Conservation (phyloP, 2,797 vertebrate species). For the Enteromius anoplus region DNA sequence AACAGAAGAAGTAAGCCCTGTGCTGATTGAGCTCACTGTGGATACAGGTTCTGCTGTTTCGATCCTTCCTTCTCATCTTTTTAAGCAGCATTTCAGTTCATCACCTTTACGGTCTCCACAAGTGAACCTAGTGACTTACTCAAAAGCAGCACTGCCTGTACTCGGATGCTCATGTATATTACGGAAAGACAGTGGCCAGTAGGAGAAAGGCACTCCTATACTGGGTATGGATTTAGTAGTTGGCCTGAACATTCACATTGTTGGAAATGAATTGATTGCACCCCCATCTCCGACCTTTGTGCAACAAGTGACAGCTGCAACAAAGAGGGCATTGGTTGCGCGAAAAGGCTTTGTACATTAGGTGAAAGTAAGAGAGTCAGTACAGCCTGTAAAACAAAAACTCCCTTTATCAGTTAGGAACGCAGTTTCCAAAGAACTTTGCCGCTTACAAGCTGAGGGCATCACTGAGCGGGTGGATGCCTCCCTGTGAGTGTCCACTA, state of each 20-base stretch:
- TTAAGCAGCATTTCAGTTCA: background rate
- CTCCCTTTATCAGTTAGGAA: background rate
- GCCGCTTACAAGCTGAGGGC: background rate
- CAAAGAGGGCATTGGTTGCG: no score
- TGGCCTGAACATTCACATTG: no score
- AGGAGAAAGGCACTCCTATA: no score
- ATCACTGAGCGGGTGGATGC: background rate
- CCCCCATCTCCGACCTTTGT: conserved; percentile 2
- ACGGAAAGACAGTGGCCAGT: background rate
- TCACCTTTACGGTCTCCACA: background rate
- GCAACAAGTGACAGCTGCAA: background rate
- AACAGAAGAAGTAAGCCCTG: background rate
- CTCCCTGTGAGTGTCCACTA: background rate
- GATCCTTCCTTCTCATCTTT: background rate
- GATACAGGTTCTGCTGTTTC: background rate
- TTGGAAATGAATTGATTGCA: background rate
- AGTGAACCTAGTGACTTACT: background rate
- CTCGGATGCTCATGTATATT: background rate
- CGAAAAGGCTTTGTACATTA: no score
- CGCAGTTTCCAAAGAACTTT: background rate
- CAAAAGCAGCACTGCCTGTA: background rate
- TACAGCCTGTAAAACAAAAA: background rate
- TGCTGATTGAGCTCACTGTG: background rate
- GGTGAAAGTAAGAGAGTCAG: background rate
- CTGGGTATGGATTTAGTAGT: no score